phyloP scores from a whole-genome alignment of 2,797 vertebrate species.

The Merluccius polli region DNA sequence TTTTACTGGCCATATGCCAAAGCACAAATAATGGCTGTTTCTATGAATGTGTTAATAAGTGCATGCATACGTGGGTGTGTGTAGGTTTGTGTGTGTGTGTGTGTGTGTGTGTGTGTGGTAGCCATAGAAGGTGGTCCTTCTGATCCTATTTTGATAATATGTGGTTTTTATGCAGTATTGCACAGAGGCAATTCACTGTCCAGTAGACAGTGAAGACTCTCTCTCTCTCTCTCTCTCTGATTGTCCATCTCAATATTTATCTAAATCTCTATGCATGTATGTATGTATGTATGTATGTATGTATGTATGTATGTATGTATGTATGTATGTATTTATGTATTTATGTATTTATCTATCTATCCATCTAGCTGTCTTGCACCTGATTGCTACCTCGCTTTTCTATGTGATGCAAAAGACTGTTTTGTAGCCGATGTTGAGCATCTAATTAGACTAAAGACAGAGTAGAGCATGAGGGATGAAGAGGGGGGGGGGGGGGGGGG shows the following conservation, averaged over 20 bases:
- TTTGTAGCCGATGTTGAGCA: neutral
- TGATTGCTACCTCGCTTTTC: neutral
- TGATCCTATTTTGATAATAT: neutral
- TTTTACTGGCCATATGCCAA: slow-evolving; percentile 29
- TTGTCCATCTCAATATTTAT: neutral
- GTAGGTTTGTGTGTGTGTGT: neutral
- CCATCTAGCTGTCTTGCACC: neutral
- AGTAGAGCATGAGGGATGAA: slow-evolving; percentile 3
- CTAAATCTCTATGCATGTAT: neutral
- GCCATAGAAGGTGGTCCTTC: neutral
- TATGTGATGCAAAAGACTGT: neutral
- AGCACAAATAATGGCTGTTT: neutral
- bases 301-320: neutral
- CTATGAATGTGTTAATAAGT: neutral
- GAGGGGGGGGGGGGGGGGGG: neutral
- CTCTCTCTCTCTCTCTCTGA: neutral
- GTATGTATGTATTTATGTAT: neutral
- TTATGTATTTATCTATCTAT: neutral
- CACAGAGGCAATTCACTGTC: neutral
- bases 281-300: neutral
- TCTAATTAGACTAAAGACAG: neutral
- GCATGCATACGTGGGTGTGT: neutral
- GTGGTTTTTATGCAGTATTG: neutral
- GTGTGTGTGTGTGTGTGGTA: neutral
- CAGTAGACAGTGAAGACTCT: neutral